These are phyloP conservation scores for Clinocottus analis DNA, from an alignment of 2,113 vertebrate species.

Conservation along the genomic window DNA sequence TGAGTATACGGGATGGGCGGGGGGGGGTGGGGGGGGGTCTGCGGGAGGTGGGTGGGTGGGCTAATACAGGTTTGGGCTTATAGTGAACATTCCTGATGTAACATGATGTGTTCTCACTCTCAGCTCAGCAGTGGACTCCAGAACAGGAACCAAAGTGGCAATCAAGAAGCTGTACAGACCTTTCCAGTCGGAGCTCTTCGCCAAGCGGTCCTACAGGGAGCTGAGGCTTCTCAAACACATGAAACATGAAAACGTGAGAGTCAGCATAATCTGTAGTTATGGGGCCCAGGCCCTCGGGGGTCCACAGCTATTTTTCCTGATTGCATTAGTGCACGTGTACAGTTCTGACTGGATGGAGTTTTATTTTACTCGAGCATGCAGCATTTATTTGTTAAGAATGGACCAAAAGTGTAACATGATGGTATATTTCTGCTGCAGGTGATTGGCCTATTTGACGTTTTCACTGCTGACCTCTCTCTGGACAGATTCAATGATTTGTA, in stretches of 20 bases:
- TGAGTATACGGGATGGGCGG: no score
- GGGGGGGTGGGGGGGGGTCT: not conserved
- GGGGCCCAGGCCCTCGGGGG: no score
- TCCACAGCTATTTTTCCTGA: not conserved
- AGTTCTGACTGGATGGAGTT: not conserved
- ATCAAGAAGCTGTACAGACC: constrained; percentile 98
- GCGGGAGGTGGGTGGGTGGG: no score
- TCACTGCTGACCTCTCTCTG: constrained; percentile 91
- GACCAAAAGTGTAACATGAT: not conserved
- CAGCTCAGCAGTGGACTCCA: constrained; percentile 91
- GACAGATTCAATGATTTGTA: constrained; percentile 97
- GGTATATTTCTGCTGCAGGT: constrained; percentile 81
- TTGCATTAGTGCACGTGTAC: not conserved
- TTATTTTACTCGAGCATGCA: not conserved
- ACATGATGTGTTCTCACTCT: not conserved
- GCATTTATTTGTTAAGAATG: not conserved
- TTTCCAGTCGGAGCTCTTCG: constrained; percentile 95
- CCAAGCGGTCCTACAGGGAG: constrained; percentile 96
- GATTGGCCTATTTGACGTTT: constrained; percentile 95
- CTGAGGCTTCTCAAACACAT: constrained; percentile 97
- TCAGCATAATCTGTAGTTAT: not conserved
- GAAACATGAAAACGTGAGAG: constrained; percentile 97
- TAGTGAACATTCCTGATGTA: not conserved
- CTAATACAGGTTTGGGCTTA: not conserved
- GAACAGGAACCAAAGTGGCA: constrained; percentile 88